Evolutionary conservation across 2,113 vertebrate species (phyloP), one percentile per base, ranked within the genome.

Genomic region (Pterophyllum scalare): DNA sequence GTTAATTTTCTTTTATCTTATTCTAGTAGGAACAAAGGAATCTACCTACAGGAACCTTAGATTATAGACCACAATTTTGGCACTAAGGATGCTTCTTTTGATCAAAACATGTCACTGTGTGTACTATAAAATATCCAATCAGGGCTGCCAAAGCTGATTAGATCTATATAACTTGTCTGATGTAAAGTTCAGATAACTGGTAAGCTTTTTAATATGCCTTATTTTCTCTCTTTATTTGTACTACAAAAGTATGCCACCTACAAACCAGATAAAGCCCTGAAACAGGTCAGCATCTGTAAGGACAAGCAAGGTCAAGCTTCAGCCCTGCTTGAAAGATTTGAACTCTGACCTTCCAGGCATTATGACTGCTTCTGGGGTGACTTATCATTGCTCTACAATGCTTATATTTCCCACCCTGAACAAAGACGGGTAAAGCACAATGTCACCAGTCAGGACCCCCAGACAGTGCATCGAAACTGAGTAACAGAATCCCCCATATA

Each of bases 271-370:
- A 67, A 87, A 91, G 88, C 88, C 76, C 75, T 14, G 90, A 86
- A 87, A 64, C 77, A 64, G 87, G 85, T 83, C 88, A 92, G 90
- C 93, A 88, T 92, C 87, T 90, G 92, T 81, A 92, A 89, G 67
- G 82, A 76, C 89, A 81, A 75, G 54, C 60, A 75, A 75, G 79
- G 77, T 85, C 83, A 74, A 75, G 86, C 81, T 80, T 89, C 72
- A 85, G 84, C 89, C 80, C 76, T 59, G 88, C 77, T 86, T 93
- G 88, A 93, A 88, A 85, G 89, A 83, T 94, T 93, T 94, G 91
- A 95, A 70, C 94, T 92, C 79, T 94, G 90, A 94, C 94, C 94
- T 91, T 72, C 1, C 17, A 2, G 72, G 61, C 70, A 75, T 83
- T 92, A 81, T 80, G 85, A 86, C 84, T 78, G 88, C 80, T 77